Evolutionary conservation across 2,113 vertebrate species (phyloP).

Genomic region (Formicarius rufipectus): DNA sequence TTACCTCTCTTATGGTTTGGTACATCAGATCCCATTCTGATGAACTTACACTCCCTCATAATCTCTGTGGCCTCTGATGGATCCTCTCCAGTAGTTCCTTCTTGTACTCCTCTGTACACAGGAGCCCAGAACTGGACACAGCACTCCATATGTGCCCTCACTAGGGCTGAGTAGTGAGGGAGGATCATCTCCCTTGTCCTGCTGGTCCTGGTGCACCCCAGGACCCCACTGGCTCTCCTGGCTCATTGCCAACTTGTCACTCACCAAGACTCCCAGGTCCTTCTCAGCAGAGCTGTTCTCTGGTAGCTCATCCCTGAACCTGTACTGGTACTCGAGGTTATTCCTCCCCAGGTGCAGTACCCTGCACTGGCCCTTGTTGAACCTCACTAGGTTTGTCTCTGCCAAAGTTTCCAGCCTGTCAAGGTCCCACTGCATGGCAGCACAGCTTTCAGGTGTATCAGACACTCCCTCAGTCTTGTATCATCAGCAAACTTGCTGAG

Average conservation of each 20-base stretch:
- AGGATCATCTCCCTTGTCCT: background rate
- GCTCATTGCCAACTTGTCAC: background rate
- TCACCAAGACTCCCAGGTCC: background rate
- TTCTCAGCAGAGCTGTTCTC: background rate
- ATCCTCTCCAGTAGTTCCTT: background rate
- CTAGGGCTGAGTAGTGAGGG: background rate
- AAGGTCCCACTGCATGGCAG: background rate
- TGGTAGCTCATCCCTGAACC: background rate
- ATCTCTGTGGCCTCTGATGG: background rate
- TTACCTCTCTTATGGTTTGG: background rate
- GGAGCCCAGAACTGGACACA: background rate
- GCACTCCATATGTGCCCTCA: background rate
- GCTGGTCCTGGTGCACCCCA: background rate
- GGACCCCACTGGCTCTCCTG: background rate
- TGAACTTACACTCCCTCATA: background rate
- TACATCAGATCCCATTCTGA: background rate
- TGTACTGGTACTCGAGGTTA: background rate
- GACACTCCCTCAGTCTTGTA: background rate
- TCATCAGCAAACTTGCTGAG: background rate
- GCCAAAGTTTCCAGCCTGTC: background rate
- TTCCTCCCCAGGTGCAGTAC: background rate
- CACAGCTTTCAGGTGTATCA: background rate
- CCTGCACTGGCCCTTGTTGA: background rate
- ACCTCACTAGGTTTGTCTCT: background rate
- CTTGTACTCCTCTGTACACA: background rate